A percentile compares a stretch with the other conserved stretches of the same genome.
phyloP scores from a whole-genome alignment of 2,888 invertebrate species.

The Linnaemya tessellans region DNA sequence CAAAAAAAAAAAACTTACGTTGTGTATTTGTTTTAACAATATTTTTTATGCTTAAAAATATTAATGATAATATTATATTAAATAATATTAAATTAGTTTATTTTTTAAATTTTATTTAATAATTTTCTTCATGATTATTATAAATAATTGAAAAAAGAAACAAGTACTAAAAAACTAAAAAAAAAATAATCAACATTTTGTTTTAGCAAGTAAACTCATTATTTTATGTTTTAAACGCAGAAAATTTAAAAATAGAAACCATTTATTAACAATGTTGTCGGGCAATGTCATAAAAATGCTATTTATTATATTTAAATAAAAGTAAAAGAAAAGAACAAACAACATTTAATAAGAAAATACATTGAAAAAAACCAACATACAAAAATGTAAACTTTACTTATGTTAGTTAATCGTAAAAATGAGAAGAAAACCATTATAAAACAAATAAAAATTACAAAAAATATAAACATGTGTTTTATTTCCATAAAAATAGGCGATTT shows the following conservation, averaged over 20 bases:
- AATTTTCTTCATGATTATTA: conserved; percentile 47
- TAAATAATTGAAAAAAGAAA: conserved; percentile 39
- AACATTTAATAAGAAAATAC: conserved; percentile 64
- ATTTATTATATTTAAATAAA: conserved; percentile 69
- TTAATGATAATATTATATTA: conserved; percentile 37
- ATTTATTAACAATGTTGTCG: conserved; percentile 52
- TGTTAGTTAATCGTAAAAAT: conserved; percentile 75
- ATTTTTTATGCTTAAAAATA: conserved; percentile 54
- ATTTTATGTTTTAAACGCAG: conserved; percentile 49
- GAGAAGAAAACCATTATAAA: conserved; percentile 72
- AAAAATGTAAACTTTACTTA: conserved; percentile 73
- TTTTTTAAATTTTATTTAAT: conserved; percentile 37
- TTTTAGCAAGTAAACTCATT: conserved; percentile 45
- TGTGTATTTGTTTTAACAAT: conserved; percentile 48
- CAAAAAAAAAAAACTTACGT: conserved; percentile 16
- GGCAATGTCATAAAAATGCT: conserved; percentile 71
- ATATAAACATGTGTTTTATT: conserved; percentile 18
- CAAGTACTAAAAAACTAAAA: conserved; percentile 28
- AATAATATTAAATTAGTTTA: conserved; percentile 40
- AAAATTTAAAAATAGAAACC: conserved; percentile 43
- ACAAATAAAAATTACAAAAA: conserved; percentile 68
- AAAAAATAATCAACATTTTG: conserved; percentile 13
- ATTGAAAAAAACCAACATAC: conserved; percentile 59
- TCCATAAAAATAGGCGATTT: not conserved
- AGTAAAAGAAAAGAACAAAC: conserved; percentile 57